Evolutionary conservation across 2,888 invertebrate genomes (phyloP), one percentile per base, ranked within the genome.

Genomic region (Pediacus dermestoides): DNA sequence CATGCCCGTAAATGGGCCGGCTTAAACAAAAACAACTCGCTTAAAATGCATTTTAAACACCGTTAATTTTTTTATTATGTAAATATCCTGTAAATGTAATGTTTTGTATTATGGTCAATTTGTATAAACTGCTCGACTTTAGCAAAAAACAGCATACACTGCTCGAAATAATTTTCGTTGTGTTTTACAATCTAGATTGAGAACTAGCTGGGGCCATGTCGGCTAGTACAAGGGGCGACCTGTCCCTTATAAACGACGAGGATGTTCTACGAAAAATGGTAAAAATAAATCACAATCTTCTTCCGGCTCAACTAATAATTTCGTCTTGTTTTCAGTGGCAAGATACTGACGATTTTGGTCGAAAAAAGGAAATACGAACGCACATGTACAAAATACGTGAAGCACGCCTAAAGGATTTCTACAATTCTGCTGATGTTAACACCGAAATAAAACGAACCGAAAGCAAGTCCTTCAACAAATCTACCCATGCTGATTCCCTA

Each of bases 341-440:
- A 71, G 83, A 85, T 66, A 85, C 89, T 30, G 87, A 88, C 61
- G 89, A 91, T 70, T 87, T 85, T 67, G 84, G 85, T 36, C 80
- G 81, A 48, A 88, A 89, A 71, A 88, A 88, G 67, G 86, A 88
- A 70, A 90, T 92, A 58, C 80, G 91, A 44, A 77, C 86, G 28
- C 82, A 89, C 70, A 85, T 88, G 82, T 88, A 85, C 68, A 83
- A 83, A 55, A 74, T 91, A 64, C 79, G 89, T 28, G 90, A 91
- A 67, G 81, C 83, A 61, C 78, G 87, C 44, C 74, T 88, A 58
- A 79, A 81, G 61, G 81, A 82, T 67, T 81, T 86, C 52, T 88
- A 88, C 73, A 78, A 53, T 41, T 53, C 53, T 16, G 44, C 50
- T 15, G 61, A 61, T 34, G 45, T 52, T 23, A 61, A 53, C 28